These are phyloP conservation scores for Cosmorhoe ocellata DNA, from an alignment of 2,888 invertebrate species.

Conservation along the genomic window DNA sequence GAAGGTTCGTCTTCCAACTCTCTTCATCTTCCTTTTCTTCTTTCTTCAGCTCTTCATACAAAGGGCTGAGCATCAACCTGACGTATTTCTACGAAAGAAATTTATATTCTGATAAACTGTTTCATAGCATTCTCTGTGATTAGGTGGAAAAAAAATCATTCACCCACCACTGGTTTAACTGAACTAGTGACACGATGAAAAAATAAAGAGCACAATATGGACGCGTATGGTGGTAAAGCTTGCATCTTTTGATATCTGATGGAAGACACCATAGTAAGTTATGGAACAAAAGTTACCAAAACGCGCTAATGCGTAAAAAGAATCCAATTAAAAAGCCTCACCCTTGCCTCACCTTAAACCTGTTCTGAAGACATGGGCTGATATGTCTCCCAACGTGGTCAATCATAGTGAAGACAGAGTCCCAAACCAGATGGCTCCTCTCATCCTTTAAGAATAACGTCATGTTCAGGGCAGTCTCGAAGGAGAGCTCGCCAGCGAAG, in stretches of 20 bases:
- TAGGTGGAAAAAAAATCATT: too few species aligned
- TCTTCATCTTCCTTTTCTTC: slow-evolving; percentile 81
- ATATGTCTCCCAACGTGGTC: slow-evolving; percentile 90
- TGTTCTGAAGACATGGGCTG: slow-evolving; percentile 83
- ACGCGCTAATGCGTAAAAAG: too few species aligned
- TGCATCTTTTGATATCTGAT: too few species aligned
- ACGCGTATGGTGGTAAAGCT: too few species aligned
- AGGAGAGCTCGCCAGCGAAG: slow-evolving; percentile 89
- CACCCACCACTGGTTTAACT: too few species aligned
- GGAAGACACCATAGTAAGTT: too few species aligned
- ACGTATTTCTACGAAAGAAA: slow-evolving; percentile 83
- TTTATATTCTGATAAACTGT: neutral
- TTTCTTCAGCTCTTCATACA: slow-evolving; percentile 85
- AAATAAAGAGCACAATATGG: too few species aligned
- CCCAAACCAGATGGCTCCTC: slow-evolving; percentile 90
- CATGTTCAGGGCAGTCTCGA: slow-evolving; percentile 90
- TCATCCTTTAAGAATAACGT: slow-evolving; percentile 89
- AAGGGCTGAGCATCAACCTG: slow-evolving; percentile 85
- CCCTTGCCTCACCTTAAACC: slow-evolving; percentile 85
- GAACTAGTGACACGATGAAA: too few species aligned
- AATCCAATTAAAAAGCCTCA: too few species aligned
- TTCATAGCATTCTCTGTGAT: too few species aligned
- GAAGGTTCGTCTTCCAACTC: slow-evolving; percentile 85
- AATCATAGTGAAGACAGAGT: slow-evolving; percentile 91
- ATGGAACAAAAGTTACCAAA: too few species aligned